phyloP scores from a whole-genome alignment of 2,113 vertebrate species.

The Psophia crepitans region DNA sequence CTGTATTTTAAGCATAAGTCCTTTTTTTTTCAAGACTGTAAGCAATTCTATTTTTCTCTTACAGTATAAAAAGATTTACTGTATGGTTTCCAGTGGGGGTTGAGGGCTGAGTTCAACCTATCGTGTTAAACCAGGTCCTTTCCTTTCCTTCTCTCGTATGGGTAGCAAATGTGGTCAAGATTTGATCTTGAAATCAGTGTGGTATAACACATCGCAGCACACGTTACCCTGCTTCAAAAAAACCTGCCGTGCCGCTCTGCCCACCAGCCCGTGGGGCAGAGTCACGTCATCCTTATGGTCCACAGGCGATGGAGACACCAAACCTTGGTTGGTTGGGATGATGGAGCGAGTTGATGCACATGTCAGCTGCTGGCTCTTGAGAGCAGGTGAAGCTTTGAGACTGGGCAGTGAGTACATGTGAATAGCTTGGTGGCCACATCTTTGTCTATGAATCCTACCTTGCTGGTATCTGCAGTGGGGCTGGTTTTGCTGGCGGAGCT shows the following conservation, averaged over 20 bases:
- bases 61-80: neutral
- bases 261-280: neutral
- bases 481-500: neutral
- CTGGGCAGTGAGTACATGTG: neutral
- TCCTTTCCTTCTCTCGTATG: neutral
- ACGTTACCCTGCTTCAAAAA: neutral
- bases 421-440: neutral
- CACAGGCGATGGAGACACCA: neutral
- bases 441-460: neutral
- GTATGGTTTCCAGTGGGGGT: neutral
- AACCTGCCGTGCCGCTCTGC: neutral
- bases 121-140: neutral
- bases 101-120: neutral
- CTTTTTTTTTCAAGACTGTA: neutral
- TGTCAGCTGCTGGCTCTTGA: rapidly evolving
- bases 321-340: neutral
- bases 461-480: neutral
- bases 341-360: rapidly evolving
- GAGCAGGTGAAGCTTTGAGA: neutral
- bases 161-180: neutral
- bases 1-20: neutral
- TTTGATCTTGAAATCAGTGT: neutral
- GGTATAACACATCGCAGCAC: neutral
- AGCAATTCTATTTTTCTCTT: neutral
- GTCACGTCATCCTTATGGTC: rapidly evolving